phyloP scores from a whole-genome alignment of 2,797 vertebrate species.

The Clarias platycephalus region DNA sequence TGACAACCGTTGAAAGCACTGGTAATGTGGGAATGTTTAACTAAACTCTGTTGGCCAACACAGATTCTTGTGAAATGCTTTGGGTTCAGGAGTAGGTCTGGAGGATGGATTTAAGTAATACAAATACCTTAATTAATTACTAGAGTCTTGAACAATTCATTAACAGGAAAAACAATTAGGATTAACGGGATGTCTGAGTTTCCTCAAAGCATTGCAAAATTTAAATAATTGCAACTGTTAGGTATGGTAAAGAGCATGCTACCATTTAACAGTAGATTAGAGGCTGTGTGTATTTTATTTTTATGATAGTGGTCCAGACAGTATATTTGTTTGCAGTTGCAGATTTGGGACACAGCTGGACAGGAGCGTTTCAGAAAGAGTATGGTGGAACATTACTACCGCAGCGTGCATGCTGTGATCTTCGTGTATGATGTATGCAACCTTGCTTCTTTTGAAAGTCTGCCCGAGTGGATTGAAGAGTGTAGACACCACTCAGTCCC shows the following conservation, averaged over 20 bases:
- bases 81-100: neutral
- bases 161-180: neutral
- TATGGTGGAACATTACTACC: slow-evolving; percentile 82
- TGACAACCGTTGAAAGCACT: too few relatives aligned
- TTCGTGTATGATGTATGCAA: slow-evolving; percentile 78
- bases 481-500: slow-evolving; percentile 73
- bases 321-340: slow-evolving; percentile 65
- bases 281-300: neutral
- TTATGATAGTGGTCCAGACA: slow-evolving; percentile 6
- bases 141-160: neutral
- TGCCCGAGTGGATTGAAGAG: slow-evolving; percentile 77
- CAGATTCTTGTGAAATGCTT: neutral
- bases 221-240: neutral
- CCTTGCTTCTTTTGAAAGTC: slow-evolving; percentile 71
- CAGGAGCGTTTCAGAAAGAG: slow-evolving; percentile 80
- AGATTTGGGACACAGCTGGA: slow-evolving; percentile 81
- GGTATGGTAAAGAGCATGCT: neutral
- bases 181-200: neutral
- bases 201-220: neutral
- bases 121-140: neutral
- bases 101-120: neutral
- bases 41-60: neutral
- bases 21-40: neutral
- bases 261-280: neutral
- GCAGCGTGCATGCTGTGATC: slow-evolving; percentile 76